Conservation (phyloP, 2,888 invertebrate species). For the Labia minor region DNA sequence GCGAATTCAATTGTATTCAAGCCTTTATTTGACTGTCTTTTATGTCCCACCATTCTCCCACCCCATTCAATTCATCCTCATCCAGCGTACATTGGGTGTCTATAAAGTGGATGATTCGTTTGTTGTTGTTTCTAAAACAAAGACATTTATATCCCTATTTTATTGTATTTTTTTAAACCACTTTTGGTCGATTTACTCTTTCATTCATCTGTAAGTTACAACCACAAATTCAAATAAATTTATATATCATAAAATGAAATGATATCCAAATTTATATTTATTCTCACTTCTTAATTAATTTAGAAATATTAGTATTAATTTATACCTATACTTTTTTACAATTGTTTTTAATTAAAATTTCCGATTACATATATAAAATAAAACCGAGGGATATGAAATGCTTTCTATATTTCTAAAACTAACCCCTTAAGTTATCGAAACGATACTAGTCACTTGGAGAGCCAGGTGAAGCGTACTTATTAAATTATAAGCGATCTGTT, state of each 20-base stretch:
- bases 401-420: too few relatives aligned
- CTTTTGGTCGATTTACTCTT: not conserved
- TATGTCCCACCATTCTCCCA: not conserved
- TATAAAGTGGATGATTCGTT: slow-evolving; percentile 13
- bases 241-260: not conserved
- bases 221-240: not conserved
- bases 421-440: too few relatives aligned
- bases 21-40: not conserved
- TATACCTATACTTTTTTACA: too few relatives aligned
- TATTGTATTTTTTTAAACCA: not conserved
- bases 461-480: too few relatives aligned
- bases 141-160: not conserved
- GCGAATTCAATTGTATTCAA: slow-evolving; percentile 4
- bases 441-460: too few relatives aligned
- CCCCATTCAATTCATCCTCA: not conserved
- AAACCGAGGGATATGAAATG: too few relatives aligned
- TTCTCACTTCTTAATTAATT: too few relatives aligned
- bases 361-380: too few relatives aligned
- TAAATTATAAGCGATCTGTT: too few relatives aligned
- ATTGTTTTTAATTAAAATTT: too few relatives aligned
- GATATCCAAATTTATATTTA: too few relatives aligned
- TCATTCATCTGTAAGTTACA: slow-evolving; percentile 3
- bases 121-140: not conserved
- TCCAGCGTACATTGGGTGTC: not conserved
- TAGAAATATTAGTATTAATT: too few relatives aligned